Evolutionary conservation across 2,888 invertebrate species (phyloP).

Genomic region (Melinaea menophilus): DNA sequence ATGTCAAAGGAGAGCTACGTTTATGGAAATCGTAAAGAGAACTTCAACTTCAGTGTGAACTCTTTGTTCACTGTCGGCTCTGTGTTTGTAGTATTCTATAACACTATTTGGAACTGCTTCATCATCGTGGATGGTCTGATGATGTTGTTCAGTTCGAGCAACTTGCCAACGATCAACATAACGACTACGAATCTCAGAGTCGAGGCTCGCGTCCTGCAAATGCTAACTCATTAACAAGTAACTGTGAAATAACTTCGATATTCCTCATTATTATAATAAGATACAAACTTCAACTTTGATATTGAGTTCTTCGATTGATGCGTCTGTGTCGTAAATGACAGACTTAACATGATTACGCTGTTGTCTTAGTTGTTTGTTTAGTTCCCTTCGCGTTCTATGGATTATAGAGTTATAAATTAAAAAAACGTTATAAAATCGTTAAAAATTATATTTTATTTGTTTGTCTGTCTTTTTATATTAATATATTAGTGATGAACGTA

Average conservation of each 20-base stretch:
- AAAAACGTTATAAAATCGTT: constrained; percentile 5
- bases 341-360: constrained; percentile 56
- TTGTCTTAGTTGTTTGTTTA: constrained; percentile 49
- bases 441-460: background rate
- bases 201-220: constrained; percentile 45
- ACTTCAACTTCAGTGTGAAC: constrained; percentile 61
- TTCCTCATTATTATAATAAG: constrained; percentile 9
- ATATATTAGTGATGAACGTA: too few species aligned
- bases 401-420: background rate
- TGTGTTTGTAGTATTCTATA: constrained; percentile 50
- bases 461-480: too few species aligned
- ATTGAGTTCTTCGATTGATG: constrained; percentile 44
- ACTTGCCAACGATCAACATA: constrained; percentile 56
- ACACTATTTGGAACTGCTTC: constrained; percentile 38
- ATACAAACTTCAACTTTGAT: constrained; percentile 50
- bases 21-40: constrained; percentile 49
- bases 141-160: constrained; percentile 59
- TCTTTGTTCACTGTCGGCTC: constrained; percentile 52
- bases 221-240: background rate
- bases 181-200: constrained; percentile 47
- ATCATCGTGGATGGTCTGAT: constrained; percentile 38
- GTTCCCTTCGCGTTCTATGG: constrained; percentile 45
- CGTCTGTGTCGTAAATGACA: constrained; percentile 51
- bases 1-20: constrained; percentile 38
- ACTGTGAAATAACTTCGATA: too few species aligned